Evolutionary conservation across 2,797 vertebrate species (phyloP), one percentile per base, ranked within the genome.

Genomic region (Centroberyx gerrardi): DNA sequence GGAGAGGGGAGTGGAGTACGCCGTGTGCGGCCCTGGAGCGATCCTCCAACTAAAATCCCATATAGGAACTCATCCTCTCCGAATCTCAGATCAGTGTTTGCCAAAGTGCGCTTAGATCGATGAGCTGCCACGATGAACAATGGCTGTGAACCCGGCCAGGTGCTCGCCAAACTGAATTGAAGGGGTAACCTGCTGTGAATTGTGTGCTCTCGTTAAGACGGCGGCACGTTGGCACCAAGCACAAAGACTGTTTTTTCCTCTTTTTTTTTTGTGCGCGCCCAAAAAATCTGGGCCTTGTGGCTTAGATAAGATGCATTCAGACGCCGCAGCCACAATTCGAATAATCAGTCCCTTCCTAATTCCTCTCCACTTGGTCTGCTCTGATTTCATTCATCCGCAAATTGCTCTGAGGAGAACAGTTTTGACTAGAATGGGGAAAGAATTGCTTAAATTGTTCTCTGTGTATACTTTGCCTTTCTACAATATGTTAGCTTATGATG

Each of bases 331-430:
- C 54, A 53, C 82, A 79, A 59, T 87, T 86, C 72, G 31, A 44
- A 55, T 79, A 90, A 90, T 92, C 91, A 84, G 69, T 78, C 73
- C 63, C 48, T 74, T 81, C 64, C 73, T 88, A 83, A 88, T 87
- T 89, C 81, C 74, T 77, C 82, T 83, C 81, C 82, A 86, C 84
- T 90, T 55, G 69, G 76, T 83, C 78, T 31, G 66, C 77, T 88
- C 83, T 88, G 77, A 90, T 91, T 91, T 85, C 80, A 88, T 92
- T 93, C 87, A 90, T 91, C 82, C 79, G 51, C 38, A 87, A 88
- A 88, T 90, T 83, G 80, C 88, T 89, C 75, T 78, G 76, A 82
- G 79, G 66, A 80, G 82, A 87, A 79, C 78, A 74, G 69, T 83
- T 88, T 76, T 84, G 62, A 72, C 73, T 67, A 33, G 13, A 77